Evolutionary conservation across 1,140 invertebrate species (phyloP).

Genomic region (Ladona fulva): DNA sequence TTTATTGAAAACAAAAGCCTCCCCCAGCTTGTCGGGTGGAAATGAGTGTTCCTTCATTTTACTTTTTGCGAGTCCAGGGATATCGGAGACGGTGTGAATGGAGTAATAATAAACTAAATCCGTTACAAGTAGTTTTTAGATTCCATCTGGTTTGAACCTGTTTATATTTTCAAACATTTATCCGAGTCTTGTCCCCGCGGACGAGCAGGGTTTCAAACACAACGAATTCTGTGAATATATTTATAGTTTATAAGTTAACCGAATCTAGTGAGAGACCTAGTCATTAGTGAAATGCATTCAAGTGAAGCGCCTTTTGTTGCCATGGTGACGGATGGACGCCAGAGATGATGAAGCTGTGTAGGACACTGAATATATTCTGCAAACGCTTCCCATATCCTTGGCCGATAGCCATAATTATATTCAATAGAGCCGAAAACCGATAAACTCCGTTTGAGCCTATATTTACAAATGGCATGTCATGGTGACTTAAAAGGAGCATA

Average conservation of each 20-base stretch:
- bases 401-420: background rate
- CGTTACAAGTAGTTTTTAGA: background rate
- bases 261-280: background rate
- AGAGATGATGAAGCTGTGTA: background rate
- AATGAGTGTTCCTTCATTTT: background rate
- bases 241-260: background rate
- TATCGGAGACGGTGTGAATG: conserved; percentile 7
- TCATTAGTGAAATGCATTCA: background rate
- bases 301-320: too few relatives aligned
- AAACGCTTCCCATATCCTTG: background rate
- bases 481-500: background rate
- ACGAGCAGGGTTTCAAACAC: background rate
- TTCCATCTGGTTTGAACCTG: background rate
- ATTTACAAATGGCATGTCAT: background rate
- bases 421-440: background rate
- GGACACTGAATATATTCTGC: background rate
- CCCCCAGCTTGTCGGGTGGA: background rate
- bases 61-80: background rate
- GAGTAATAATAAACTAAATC: background rate
- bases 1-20: background rate
- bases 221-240: conserved; percentile 4
- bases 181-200: background rate
- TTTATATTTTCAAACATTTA: background rate
- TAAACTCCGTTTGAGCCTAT: background rate
- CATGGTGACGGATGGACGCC: too few relatives aligned